Evolutionary conservation across 1,140 invertebrate species (phyloP), one percentile per base, ranked within the genome.

Genomic region (Cydia fagiglandana): DNA sequence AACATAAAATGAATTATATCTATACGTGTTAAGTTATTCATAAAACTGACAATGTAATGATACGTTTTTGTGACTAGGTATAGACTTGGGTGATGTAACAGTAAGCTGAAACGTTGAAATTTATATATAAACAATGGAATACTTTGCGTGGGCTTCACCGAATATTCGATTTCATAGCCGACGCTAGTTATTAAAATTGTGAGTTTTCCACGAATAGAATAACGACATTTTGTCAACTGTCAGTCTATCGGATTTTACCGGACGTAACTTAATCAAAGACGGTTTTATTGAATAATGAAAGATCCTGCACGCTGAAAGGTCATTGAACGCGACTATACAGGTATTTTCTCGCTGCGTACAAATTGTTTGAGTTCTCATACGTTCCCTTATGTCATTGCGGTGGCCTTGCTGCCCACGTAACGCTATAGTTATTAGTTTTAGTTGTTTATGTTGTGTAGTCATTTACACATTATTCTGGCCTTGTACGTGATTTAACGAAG

Each of bases 371-470:
- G 38, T 17, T 70, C n/a, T 53, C 50, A 17, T 30, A 70, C 66
- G 17, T 10, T n/a, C 7, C 17, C 9, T 2, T 56, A 24, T 61
- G 20, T 61, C 10, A 24, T 61, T 61, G 20, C 20, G 15, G n/a
- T n/a, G 30, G 66, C 66, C 66, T 70, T 70, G 66, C 66, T 45
- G 17, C 66, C 66, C 34, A 70, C 66, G 7, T 38, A 34, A 12
- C 4, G 15, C 12, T 38, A 70, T 41, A 38, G 30, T n/a, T 70
- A n/a, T n/a, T n/a, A n/a, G n/a, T n/a, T n/a, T n/a, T n/a, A n/a
- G n/a, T n/a, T n/a, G n/a, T n/a, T n/a, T n/a, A n/a, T n/a, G n/a
- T n/a, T n/a, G n/a, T n/a, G n/a, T n/a, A n/a, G n/a, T n/a, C n/a
- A 38, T n/a, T 70, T 38, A 17, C 24, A 70, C 34, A 66, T 41